A percentile compares a stretch with the other conserved stretches of the same genome.
Evolutionary conservation across 2,113 vertebrate genomes (phyloP).

Genomic region (Pygoscelis antarcticus): DNA sequence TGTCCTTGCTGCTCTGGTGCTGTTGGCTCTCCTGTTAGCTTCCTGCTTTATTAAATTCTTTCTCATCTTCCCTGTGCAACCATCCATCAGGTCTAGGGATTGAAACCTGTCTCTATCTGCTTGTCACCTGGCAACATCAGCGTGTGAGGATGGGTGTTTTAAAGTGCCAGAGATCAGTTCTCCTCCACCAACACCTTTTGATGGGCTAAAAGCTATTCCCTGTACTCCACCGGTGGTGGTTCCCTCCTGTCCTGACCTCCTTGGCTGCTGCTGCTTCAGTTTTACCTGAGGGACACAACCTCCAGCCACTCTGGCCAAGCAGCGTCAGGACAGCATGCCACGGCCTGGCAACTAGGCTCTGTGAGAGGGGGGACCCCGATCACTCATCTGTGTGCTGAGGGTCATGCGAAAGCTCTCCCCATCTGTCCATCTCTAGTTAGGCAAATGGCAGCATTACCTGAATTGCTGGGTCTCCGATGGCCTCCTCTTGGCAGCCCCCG

Average conservation of each 20-base stretch:
- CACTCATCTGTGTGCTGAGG: not conserved
- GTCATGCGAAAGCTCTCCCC: not conserved
- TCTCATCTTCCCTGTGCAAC: not conserved
- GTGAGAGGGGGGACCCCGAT: not conserved
- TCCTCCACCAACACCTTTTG: not conserved
- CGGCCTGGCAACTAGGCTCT: not conserved
- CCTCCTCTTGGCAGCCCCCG: not conserved
- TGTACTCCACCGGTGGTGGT: not conserved
- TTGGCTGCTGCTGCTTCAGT: not conserved
- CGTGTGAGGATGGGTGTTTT: not conserved
- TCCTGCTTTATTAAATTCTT: not conserved
- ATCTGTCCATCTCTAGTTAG: not conserved
- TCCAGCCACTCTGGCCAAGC: not conserved
- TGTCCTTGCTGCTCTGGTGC: not conserved
- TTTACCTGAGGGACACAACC: not conserved
- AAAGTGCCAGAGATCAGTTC: not conserved
- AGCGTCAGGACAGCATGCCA: rapidly evolving
- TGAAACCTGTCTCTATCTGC: not conserved
- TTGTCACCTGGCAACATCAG: not conserved
- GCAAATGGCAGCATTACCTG: not conserved
- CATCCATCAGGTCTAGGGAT: not conserved
- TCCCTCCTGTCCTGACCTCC: not conserved
- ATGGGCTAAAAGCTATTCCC: not conserved
- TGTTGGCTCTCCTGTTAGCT: not conserved
- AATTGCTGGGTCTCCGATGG: not conserved